Evolutionary conservation across 2,797 vertebrate species (phyloP).

Genomic region (Ataeniobius toweri): DNA sequence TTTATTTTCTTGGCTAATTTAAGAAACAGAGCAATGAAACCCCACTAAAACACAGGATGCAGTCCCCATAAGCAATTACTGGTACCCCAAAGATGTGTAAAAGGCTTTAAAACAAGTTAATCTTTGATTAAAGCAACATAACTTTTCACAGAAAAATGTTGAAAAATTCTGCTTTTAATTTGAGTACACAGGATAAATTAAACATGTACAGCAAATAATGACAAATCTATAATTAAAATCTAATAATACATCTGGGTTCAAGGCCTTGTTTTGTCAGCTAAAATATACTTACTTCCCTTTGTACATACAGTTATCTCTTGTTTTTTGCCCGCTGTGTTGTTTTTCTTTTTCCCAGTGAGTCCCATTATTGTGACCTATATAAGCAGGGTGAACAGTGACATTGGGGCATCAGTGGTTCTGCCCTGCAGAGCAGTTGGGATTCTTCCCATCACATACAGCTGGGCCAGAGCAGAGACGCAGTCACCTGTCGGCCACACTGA

Average conservation of each 20-base stretch:
- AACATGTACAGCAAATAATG: background rate
- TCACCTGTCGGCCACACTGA: slow-evolving; percentile 31
- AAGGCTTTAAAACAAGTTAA: background rate
- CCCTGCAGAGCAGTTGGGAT: slow-evolving; percentile 79
- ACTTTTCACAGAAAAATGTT: background rate
- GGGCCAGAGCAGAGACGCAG: slow-evolving; percentile 59
- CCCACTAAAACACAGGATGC: no score
- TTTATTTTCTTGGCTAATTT: no score
- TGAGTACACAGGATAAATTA: background rate
- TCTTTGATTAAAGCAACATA: background rate
- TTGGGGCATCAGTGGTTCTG: slow-evolving; percentile 63
- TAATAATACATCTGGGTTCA: background rate
- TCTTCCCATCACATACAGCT: slow-evolving; percentile 76
- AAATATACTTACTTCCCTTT: no score
- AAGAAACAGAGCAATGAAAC: no score
- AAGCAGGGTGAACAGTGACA: slow-evolving; percentile 57
- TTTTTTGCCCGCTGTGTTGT: background rate
- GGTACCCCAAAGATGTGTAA: background rate
- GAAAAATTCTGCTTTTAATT: no score
- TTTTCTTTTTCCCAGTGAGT: slow-evolving; percentile 64
- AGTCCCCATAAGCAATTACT: no score
- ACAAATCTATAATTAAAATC: background rate
- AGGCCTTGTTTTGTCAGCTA: no score
- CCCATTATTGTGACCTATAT: slow-evolving; percentile 74
- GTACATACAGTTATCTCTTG: no score